These are phyloP conservation scores for Pseudomyrmex concolor DNA, from an alignment of 1,140 invertebrate species.

Conservation along the genomic window DNA sequence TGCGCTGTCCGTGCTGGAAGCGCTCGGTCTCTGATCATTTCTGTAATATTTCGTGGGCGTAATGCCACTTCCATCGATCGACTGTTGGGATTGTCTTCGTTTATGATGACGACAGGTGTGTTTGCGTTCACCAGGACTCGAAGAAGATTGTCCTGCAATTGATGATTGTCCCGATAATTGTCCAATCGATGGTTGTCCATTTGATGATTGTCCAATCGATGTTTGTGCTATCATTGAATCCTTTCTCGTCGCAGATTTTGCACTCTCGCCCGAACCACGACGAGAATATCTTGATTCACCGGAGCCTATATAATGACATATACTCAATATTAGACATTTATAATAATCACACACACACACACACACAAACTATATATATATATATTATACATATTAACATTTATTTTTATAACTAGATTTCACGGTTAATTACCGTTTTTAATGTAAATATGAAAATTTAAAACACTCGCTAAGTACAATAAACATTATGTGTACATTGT, in stretches of 20 bases:
- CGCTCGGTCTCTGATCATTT: conserved; percentile 90
- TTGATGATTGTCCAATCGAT: too few species aligned
- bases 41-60: conserved; percentile 84
- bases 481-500: neutral
- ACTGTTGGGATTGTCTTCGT: conserved; percentile 86
- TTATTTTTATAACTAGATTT: too few species aligned
- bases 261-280: conserved; percentile 88
- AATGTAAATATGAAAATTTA: too few species aligned
- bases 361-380: too few species aligned
- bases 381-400: too few species aligned
- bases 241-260: conserved; percentile 85
- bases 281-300: conserved; percentile 83
- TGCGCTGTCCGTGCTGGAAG: conserved; percentile 90
- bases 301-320: conserved; percentile 73
- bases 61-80: conserved; percentile 86
- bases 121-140: conserved; percentile 77
- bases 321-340: too few species aligned
- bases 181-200: too few species aligned
- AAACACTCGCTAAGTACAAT: too few species aligned
- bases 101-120: conserved; percentile 84
- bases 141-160: conserved; percentile 82
- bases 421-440: too few species aligned
- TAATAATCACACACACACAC: too few species aligned
- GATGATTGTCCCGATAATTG: too few species aligned
- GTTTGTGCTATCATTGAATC: conserved; percentile 85